Evolutionary conservation across 2,888 invertebrate genomes (phyloP).

Genomic region (Meiosimyza decipiens): DNA sequence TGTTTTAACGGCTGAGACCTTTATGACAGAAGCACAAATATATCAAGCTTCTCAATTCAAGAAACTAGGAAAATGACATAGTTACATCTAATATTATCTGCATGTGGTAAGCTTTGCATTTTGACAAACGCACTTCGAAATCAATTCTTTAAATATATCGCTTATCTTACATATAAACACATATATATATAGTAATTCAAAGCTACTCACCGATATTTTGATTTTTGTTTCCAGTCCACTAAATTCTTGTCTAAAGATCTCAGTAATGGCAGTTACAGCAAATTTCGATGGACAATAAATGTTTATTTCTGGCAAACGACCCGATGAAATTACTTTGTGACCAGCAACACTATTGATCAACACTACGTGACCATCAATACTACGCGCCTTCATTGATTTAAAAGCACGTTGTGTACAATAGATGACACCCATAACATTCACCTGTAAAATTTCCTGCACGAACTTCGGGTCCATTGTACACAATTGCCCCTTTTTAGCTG

Average conservation of each 20-base stretch:
- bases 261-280: constrained; percentile 57
- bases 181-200: too few species aligned
- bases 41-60: too few species aligned
- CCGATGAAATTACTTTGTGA: constrained; percentile 35
- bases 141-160: too few species aligned
- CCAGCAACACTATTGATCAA: constrained; percentile 63
- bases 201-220: constrained; percentile 46
- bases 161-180: too few species aligned
- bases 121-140: too few species aligned
- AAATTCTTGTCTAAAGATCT: constrained; percentile 57
- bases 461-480: constrained; percentile 45
- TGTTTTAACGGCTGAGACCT: too few species aligned
- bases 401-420: constrained; percentile 66
- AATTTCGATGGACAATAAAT: constrained; percentile 55
- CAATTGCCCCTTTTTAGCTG: constrained; percentile 52
- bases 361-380: constrained; percentile 65
- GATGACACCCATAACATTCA: constrained; percentile 66
- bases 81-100: too few species aligned
- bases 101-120: too few species aligned
- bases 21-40: too few species aligned
- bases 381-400: constrained; percentile 64
- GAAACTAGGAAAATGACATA: too few species aligned
- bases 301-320: constrained; percentile 25
- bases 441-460: constrained; percentile 62
- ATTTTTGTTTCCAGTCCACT: constrained; percentile 46